Conservation (phyloP, 2,797 vertebrate species). For the Calcarius lapponicus region DNA sequence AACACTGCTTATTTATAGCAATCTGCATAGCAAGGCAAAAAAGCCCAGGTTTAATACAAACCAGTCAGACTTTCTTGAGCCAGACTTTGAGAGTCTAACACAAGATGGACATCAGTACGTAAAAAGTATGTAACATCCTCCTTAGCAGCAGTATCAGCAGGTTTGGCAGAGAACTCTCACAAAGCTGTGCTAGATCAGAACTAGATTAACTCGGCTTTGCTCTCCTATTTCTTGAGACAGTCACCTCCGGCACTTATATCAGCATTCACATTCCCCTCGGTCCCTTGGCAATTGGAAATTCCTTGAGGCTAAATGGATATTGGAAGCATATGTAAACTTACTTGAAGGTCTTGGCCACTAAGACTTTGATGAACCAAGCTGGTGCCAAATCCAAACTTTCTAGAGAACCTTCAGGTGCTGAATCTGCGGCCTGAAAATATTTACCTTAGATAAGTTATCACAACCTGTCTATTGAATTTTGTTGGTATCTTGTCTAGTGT, state of each 20-base stretch:
- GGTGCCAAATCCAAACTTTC: conserved; percentile 16
- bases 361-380: background rate
- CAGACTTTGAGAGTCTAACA: background rate
- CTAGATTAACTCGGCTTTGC: conserved; percentile 31
- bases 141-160: background rate
- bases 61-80: background rate
- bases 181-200: conserved; percentile 28
- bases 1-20: background rate
- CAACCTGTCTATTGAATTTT: background rate
- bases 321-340: conserved; percentile 34
- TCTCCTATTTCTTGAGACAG: conserved; percentile 20
- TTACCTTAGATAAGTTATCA: background rate
- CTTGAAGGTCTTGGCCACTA: conserved; percentile 12
- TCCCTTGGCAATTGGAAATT: conserved; percentile 31
- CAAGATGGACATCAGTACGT: background rate
- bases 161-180: background rate
- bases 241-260: conserved; percentile 4
- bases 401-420: background rate
- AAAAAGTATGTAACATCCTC: background rate
- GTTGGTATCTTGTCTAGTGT: background rate
- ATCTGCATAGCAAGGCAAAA: background rate
- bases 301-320: conserved; percentile 36
- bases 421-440: background rate
- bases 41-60: background rate
- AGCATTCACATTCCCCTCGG: background rate